Conservation (phyloP, 2,113 vertebrate species). For the Pyxicephalus adspersus region DNA sequence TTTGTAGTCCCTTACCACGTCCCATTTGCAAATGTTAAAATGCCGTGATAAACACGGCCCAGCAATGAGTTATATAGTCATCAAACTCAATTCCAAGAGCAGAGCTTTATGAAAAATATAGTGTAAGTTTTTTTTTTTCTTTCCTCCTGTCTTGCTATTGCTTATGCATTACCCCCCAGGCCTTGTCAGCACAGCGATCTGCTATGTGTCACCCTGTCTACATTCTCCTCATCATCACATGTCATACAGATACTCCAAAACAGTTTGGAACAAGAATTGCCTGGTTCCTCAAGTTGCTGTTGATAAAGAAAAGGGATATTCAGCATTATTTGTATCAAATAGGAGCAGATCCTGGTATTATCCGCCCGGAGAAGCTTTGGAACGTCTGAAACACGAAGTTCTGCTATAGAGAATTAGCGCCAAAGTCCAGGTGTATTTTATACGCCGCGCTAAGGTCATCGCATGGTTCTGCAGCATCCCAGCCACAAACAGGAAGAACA, state of each 20-base stretch:
- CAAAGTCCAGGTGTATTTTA: background rate
- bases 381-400: slow-evolving; percentile 29
- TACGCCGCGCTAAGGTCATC: background rate
- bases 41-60: background rate
- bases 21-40: background rate
- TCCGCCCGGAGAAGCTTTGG: slow-evolving; percentile 29
- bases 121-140: background rate
- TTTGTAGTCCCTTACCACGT: background rate
- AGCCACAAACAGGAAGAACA: background rate
- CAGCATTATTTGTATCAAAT: slow-evolving; percentile 53
- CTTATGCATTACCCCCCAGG: slow-evolving; percentile 55
- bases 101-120: slow-evolving; percentile 11
- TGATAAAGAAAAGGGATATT: slow-evolving; percentile 52
- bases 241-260: slow-evolving; percentile 37
- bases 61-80: slow-evolving; percentile 44
- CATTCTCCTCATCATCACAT: slow-evolving; percentile 52
- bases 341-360: slow-evolving; percentile 24
- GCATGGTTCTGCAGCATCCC: background rate
- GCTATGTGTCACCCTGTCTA: slow-evolving; percentile 55
- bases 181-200: slow-evolving; percentile 50
- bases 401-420: slow-evolving; percentile 27
- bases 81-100: slow-evolving; percentile 36
- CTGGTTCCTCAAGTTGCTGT: slow-evolving; percentile 40
- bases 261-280: slow-evolving; percentile 50
- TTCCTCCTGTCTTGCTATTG: slow-evolving; percentile 26